Conservation (phyloP, 2,797 vertebrate genomes). For the Morus bassanus region DNA sequence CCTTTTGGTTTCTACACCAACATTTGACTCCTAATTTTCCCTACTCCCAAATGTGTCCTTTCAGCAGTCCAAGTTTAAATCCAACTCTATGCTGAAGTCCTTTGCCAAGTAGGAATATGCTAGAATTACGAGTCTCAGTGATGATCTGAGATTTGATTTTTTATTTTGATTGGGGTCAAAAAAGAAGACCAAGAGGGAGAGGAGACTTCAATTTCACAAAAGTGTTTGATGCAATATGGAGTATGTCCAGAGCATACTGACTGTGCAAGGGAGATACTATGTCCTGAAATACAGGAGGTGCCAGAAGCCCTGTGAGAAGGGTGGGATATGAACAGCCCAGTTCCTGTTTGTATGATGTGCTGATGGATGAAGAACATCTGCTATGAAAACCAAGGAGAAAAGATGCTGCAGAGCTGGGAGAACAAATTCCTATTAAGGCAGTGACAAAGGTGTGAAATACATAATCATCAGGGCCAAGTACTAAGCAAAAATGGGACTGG, state of each 20-base stretch:
- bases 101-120: neutral
- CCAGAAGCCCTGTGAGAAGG: neutral
- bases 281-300: neutral
- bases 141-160: neutral
- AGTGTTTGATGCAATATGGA: neutral
- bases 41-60: neutral
- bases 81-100: neutral
- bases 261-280: neutral
- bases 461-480: neutral
- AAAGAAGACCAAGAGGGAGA: neutral
- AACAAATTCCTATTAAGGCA: neutral
- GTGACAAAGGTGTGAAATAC: neutral
- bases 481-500: neutral
- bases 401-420: neutral
- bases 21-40: neutral
- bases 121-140: neutral
- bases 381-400: fast-evolving
- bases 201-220: neutral
- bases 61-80: neutral
- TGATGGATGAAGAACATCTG: neutral
- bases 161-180: neutral
- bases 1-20: neutral
- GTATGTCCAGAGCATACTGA: neutral
- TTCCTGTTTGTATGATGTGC: neutral
- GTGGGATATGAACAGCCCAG: neutral